These are phyloP conservation scores for Drosophila repletoides DNA, from an alignment of 1,140 invertebrate species.

Conservation along the genomic window DNA sequence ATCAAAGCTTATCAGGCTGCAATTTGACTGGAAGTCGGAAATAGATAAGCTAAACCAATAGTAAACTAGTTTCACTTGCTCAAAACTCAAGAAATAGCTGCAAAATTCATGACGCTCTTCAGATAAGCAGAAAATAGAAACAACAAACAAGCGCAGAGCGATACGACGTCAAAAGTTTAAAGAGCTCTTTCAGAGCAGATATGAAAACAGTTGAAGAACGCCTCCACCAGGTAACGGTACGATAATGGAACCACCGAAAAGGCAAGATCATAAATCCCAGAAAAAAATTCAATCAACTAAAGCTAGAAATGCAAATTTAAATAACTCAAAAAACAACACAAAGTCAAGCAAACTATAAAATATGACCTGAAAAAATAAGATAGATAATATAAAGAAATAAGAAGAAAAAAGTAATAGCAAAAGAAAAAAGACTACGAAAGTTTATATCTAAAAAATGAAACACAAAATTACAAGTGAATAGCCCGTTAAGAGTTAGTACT, in stretches of 20 bases:
- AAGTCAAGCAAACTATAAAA: no score
- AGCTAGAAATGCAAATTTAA: background rate
- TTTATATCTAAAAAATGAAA: no score
- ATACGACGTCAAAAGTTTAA: background rate
- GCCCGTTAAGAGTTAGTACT: no score
- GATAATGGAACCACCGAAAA: slow-evolving; percentile 14
- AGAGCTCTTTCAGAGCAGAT: slow-evolving; percentile 1
- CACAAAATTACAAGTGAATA: no score
- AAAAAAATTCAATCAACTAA: background rate
- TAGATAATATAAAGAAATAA: no score
- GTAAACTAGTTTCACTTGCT: background rate
- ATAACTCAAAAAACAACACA: no score
- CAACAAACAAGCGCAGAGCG: background rate
- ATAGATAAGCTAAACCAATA: slow-evolving; percentile 22
- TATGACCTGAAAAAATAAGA: no score
- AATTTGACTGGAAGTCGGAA: slow-evolving; percentile 2
- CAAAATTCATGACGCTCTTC: slow-evolving; percentile 9
- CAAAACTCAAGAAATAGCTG: background rate
- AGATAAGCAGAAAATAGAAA: slow-evolving; percentile 18
- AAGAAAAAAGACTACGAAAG: no score
- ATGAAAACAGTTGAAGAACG: background rate
- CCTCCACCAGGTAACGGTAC: background rate
- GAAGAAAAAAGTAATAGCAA: no score
- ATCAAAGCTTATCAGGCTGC: background rate
- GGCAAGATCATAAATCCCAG: slow-evolving; percentile 18